These are phyloP conservation scores for Mustela erminea DNA, from an alignment of 2,797 vertebrate species.

Conservation along the genomic window DNA sequence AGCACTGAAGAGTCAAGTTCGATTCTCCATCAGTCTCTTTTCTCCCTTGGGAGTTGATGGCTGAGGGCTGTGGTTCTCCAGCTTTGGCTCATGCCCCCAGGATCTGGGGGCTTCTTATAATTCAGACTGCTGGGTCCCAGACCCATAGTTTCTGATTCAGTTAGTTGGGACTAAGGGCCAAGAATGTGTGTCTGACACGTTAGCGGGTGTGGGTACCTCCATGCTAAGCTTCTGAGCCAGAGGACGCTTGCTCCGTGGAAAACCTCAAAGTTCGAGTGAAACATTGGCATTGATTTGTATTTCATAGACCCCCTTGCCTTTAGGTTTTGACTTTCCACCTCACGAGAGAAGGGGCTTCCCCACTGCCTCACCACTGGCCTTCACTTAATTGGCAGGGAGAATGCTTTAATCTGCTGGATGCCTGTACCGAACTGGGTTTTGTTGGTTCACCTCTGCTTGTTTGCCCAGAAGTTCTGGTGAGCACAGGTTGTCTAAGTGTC, in stretches of 20 bases:
- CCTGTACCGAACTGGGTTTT: background rate
- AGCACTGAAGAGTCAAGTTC: background rate
- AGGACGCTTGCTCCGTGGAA: background rate
- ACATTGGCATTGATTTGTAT: background rate
- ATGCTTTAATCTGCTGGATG: background rate
- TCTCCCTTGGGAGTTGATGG: background rate
- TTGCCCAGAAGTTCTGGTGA: background rate
- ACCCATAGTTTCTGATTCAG: background rate
- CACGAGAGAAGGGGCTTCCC: background rate
- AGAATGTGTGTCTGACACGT: background rate
- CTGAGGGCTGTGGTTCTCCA: background rate
- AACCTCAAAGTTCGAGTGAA: background rate
- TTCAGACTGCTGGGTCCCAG: background rate
- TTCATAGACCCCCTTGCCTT: background rate
- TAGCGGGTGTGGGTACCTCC: background rate
- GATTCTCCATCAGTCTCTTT: background rate
- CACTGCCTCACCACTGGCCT: background rate
- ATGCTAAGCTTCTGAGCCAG: background rate
- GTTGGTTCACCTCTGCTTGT: background rate
- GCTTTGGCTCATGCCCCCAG: background rate
- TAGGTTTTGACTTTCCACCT: background rate
- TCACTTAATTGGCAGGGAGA: background rate
- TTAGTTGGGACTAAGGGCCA: background rate
- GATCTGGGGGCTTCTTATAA: background rate
- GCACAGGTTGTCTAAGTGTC: background rate